A percentile compares a stretch with the other conserved stretches of the same genome.
Evolutionary conservation across 53 echinoderm and acorn worm species (phyloP).

Genomic region (Echinarachnius parma): DNA sequence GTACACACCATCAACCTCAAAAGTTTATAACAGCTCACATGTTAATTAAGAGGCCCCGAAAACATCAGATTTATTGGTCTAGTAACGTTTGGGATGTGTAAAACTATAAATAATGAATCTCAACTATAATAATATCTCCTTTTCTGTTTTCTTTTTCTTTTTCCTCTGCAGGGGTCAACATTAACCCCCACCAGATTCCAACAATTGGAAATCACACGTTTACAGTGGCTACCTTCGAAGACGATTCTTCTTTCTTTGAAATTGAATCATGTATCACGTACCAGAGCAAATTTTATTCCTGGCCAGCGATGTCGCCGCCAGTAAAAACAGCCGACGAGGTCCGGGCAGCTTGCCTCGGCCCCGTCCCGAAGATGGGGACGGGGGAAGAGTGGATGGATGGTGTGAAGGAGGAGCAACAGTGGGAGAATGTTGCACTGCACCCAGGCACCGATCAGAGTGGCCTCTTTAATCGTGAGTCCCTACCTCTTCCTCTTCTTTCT

Average conservation of each 20-base stretch:
- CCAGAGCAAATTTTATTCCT: neutral
- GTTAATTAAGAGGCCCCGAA: too few species aligned
- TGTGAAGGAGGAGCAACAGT: neutral
- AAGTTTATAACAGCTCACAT: too few species aligned
- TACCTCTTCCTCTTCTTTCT: neutral
- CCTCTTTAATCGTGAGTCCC: slow-evolving; percentile 80
- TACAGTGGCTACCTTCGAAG: slow-evolving; percentile 41
- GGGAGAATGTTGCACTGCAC: slow-evolving; percentile 42
- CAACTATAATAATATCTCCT: neutral
- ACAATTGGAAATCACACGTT: slow-evolving; percentile 6
- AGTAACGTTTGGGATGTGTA: too few species aligned
- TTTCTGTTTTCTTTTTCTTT: neutral
- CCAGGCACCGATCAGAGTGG: slow-evolving; percentile 45
- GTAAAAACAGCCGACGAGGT: neutral
- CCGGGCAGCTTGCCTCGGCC: slow-evolving; percentile 3
- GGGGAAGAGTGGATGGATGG: neutral
- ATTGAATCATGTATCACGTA: slow-evolving; percentile 20
- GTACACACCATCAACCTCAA: too few species aligned
- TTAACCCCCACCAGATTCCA: slow-evolving; percentile 38
- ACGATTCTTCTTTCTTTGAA: slow-evolving; percentile 23
- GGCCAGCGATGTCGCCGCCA: slow-evolving; percentile 13
- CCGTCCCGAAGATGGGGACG: neutral
- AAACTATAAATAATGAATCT: neutral
- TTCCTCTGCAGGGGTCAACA: slow-evolving; percentile 27
- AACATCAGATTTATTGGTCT: too few species aligned